phyloP scores from a whole-genome alignment of 2,797 vertebrate genomes.

The Peromyscus eremicus region DNA sequence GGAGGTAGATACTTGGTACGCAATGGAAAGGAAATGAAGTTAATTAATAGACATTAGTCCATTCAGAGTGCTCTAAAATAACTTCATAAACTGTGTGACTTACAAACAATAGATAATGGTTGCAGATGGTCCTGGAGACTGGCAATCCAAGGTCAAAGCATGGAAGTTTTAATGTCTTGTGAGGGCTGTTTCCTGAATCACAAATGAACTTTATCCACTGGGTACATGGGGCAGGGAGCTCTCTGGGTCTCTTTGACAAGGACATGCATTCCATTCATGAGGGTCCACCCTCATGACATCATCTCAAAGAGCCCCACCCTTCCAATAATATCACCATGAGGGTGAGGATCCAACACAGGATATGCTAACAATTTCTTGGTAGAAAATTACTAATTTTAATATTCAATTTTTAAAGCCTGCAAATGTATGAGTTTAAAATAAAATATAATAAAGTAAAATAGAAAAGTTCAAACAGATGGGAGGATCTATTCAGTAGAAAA shows the following conservation, averaged over 20 bases:
- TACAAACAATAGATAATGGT: not conserved
- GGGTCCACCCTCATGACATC: not conserved
- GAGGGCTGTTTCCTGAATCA: not conserved
- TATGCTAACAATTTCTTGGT: not conserved
- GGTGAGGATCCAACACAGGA: not conserved
- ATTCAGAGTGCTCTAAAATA: not conserved
- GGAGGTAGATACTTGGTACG: not conserved
- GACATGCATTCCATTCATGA: not conserved
- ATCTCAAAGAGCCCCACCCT: not conserved
- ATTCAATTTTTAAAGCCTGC: not conserved
- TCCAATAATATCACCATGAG: not conserved
- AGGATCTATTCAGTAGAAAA: not conserved
- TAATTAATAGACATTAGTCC: not conserved
- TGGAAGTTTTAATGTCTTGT: not conserved
- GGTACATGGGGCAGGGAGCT: not conserved
- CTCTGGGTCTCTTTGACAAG: not conserved
- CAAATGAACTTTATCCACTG: not conserved
- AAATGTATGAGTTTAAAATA: not conserved
- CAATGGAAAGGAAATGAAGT: not conserved
- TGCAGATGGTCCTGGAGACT: not conserved
- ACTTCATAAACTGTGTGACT: not conserved
- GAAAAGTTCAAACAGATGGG: not conserved
- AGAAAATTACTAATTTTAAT: not conserved
- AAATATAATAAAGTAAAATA: not conserved
- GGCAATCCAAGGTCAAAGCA: not conserved